These are phyloP conservation scores for Luperina testacea DNA, from an alignment of 2,888 invertebrate species.

Conservation along the genomic window DNA sequence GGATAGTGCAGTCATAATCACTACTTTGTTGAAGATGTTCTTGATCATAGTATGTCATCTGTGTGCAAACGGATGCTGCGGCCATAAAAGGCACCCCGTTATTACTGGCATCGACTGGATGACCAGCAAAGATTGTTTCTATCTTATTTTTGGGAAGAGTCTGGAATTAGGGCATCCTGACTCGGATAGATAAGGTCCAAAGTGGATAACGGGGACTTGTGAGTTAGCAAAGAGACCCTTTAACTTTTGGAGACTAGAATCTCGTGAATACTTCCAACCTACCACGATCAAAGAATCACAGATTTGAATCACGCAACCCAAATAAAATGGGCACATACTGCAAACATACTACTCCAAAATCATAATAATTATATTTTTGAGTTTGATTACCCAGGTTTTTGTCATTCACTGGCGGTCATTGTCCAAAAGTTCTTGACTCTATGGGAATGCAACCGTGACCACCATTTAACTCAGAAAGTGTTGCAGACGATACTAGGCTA, in stretches of 20 bases:
- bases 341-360: not conserved
- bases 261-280: not conserved
- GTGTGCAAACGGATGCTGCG: slow-evolving; percentile 10
- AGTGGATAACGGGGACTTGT: not conserved
- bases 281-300: not conserved
- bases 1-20: slow-evolving; percentile 31
- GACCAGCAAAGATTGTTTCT: not conserved
- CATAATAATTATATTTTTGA: not conserved
- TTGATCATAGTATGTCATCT: slow-evolving; percentile 51
- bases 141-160: not conserved
- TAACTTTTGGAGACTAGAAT: not conserved
- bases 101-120: not conserved
- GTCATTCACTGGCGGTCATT: not conserved
- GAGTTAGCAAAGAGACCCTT: not conserved
- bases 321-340: not conserved
- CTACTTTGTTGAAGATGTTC: slow-evolving; percentile 27
- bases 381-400: not conserved
- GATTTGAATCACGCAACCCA: not conserved
- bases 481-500: not conserved
- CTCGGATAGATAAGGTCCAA: not conserved
- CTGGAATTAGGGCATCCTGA: not conserved
- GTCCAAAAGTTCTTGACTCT: not conserved
- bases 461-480: not conserved
- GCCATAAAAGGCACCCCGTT: not conserved
- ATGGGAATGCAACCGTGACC: slow-evolving; percentile 16